Percentiles rank a stretch among this genome's conserved stretches.
Evolutionary conservation across 1,140 invertebrate species (phyloP).

Genomic region (Bombus balteatus): DNA sequence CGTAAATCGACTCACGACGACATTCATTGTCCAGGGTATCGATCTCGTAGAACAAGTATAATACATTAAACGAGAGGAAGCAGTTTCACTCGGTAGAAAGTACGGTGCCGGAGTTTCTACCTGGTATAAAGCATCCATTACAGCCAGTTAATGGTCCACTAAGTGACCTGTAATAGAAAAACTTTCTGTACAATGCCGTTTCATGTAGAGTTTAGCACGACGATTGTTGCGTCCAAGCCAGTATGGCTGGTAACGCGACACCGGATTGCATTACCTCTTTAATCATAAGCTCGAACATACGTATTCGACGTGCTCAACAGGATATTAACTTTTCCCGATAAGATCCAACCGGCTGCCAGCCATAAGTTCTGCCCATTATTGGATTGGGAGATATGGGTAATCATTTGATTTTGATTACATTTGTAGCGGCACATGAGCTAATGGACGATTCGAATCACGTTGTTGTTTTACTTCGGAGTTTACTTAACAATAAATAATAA

Average conservation of each 20-base stretch:
- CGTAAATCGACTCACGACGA: background rate
- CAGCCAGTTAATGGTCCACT: slow-evolving; percentile 33
- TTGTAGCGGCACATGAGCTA: too few relatives aligned
- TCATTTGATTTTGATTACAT: slow-evolving; percentile 32
- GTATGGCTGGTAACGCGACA: slow-evolving; percentile 70
- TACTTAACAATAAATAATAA: too few relatives aligned
- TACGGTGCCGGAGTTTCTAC: background rate
- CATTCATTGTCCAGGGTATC: background rate
- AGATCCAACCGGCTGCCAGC: slow-evolving; percentile 35
- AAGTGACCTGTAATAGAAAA: slow-evolving; percentile 48
- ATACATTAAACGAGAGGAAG: background rate
- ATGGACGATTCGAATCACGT: too few relatives aligned
- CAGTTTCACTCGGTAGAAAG: background rate
- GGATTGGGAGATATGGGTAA: background rate
- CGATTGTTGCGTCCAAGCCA: slow-evolving; percentile 16
- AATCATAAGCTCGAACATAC: slow-evolving; percentile 50
- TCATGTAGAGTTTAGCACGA: background rate
- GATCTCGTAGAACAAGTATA: background rate
- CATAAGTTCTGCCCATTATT: background rate
- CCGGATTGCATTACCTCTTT: slow-evolving; percentile 50
- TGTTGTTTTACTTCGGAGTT: too few relatives aligned
- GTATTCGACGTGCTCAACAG: slow-evolving; percentile 26
- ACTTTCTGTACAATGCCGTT: slow-evolving; percentile 4
- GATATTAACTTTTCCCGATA: slow-evolving; percentile 52
- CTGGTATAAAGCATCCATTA: too few relatives aligned